phyloP scores from a whole-genome alignment of 2,888 invertebrate species.

The Drosophila rubida region DNA sequence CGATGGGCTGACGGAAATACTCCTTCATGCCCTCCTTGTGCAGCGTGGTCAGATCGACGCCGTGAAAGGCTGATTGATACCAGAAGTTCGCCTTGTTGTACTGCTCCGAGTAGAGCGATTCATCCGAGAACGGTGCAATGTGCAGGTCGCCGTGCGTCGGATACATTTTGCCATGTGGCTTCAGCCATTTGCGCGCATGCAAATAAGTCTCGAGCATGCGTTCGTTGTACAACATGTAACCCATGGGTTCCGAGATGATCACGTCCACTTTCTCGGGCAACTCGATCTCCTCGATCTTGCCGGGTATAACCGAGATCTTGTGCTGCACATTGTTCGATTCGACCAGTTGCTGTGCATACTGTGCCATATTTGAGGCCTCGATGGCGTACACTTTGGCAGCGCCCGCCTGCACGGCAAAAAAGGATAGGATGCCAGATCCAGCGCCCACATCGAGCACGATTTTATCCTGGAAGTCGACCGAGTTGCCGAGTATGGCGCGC shows the following conservation, averaged over 20 bases:
- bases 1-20: slow-evolving; percentile 98
- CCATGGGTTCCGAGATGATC: slow-evolving; percentile 99
- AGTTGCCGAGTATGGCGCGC: slow-evolving; percentile 96
- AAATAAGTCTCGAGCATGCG: slow-evolving; percentile 99
- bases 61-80: slow-evolving; percentile 99
- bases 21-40: slow-evolving; percentile 97
- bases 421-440: slow-evolving; percentile 98
- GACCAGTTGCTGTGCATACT: slow-evolving; percentile 96
- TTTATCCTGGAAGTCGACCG: slow-evolving; percentile 96
- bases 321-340: slow-evolving; percentile 94
- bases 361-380: slow-evolving; percentile 99
- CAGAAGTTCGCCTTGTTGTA: slow-evolving; percentile 99
- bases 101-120: slow-evolving; percentile 98
- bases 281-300: slow-evolving; percentile 99
- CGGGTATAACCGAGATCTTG: slow-evolving; percentile 96
- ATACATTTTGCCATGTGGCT: slow-evolving; percentile 97
- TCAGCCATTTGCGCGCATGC: slow-evolving; percentile 99
- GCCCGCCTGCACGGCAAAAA: slow-evolving; percentile 99
- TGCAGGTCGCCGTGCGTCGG: slow-evolving; percentile 98
- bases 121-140: slow-evolving; percentile 98
- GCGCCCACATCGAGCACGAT: slow-evolving; percentile 99
- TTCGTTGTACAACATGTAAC: slow-evolving; percentile 99
- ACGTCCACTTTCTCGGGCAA: slow-evolving; percentile 98
- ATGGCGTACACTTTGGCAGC: slow-evolving; percentile 98
- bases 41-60: slow-evolving; percentile 96